Conservation (phyloP, 2,797 vertebrate genomes). For the Acrocephalus scirpaceus region DNA sequence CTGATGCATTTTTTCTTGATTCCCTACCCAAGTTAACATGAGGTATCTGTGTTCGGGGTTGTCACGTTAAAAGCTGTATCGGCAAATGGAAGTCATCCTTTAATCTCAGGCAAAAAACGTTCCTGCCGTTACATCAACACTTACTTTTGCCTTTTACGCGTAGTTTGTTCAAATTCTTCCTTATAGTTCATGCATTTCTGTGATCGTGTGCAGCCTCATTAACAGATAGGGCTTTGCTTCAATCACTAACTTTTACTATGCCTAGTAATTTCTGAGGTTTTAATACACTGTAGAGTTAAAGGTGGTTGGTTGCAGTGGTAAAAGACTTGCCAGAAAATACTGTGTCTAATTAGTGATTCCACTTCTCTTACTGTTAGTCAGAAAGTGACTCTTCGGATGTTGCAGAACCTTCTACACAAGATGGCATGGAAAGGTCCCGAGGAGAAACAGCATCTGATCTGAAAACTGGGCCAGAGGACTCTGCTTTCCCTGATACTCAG, state of each 20-base stretch:
- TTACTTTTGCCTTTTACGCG: not conserved
- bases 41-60: not conserved
- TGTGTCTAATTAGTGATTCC: not conserved
- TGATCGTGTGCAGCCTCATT: not conserved
- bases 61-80: not conserved
- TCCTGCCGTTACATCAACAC: not conserved
- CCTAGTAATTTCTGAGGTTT: not conserved
- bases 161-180: not conserved
- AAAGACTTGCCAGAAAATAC: not conserved
- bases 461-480: not conserved
- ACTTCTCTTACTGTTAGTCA: constrained; percentile 45
- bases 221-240: not conserved
- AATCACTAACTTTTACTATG: not conserved
- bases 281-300: not conserved
- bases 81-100: not conserved
- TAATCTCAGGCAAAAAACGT: not conserved
- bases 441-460: not conserved
- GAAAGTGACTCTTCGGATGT: constrained; percentile 38
- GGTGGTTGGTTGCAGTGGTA: not conserved
- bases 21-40: not conserved
- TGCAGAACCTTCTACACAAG: constrained; percentile 30
- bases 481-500: not conserved
- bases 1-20: fast-evolving
- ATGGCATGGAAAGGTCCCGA: not conserved
- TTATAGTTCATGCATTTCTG: not conserved